Evolutionary conservation across 2,113 vertebrate genomes (phyloP).

Genomic region (Pongo abelii): DNA sequence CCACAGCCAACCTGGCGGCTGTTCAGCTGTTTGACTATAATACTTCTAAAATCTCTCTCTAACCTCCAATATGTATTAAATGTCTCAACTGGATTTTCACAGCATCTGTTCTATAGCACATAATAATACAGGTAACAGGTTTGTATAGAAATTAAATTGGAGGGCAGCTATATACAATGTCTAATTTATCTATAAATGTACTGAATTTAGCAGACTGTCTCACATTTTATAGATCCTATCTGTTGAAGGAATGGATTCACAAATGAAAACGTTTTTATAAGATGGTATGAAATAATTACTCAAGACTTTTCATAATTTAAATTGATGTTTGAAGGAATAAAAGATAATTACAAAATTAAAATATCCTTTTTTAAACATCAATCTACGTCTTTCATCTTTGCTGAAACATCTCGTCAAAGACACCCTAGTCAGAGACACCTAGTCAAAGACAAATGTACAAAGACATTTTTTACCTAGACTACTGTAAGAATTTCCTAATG

Average conservation of each 20-base stretch:
- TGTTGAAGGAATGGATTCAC: neutral
- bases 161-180: neutral
- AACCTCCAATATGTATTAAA: neutral
- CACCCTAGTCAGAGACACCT: neutral
- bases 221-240: neutral
- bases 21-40: neutral
- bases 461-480: neutral
- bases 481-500: neutral
- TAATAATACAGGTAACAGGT: neutral
- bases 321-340: slow-evolving; percentile 18
- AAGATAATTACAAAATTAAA: neutral
- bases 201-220: neutral
- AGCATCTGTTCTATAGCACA: neutral
- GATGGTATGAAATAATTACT: neutral
- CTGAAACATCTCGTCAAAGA: neutral
- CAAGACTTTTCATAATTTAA: slow-evolving; percentile 32
- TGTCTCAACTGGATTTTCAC: neutral
- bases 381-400: neutral
- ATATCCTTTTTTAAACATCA: neutral
- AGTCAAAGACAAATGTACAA: neutral
- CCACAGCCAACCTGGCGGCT: neutral
- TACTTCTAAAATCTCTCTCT: neutral
- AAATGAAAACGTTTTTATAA: slow-evolving; percentile 11
- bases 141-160: neutral
- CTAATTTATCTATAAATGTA: neutral